Evolutionary conservation across 2,888 invertebrate genomes (phyloP).

Genomic region (Xanthia togata): DNA sequence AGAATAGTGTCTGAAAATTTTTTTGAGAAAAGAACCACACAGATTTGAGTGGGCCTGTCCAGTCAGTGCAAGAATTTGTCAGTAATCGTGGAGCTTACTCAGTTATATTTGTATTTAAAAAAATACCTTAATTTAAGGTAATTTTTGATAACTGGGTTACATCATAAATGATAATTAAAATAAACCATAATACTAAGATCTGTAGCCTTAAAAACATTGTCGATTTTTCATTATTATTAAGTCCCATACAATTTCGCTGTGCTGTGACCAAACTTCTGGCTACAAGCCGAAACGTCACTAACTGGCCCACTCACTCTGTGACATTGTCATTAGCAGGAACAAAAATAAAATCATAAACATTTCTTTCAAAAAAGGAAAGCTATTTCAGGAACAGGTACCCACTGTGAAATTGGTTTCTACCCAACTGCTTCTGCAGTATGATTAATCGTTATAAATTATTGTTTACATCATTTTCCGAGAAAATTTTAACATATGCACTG

Average conservation of each 20-base stretch:
- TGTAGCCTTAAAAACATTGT: conserved; percentile 5
- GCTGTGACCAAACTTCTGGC: conserved; percentile 49
- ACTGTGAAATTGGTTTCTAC: background rate
- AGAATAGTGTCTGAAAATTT: too few relatives aligned
- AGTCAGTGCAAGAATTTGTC: too few relatives aligned
- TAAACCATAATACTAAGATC: background rate
- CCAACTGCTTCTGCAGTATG: background rate
- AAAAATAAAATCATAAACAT: conserved; percentile 28
- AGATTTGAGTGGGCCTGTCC: too few relatives aligned
- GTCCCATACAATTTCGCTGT: conserved; percentile 16
- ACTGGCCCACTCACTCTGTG: conserved; percentile 39
- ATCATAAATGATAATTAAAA: conserved; percentile 5
- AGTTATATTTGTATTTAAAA: background rate
- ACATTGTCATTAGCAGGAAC: conserved; percentile 41
- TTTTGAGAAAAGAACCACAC: too few relatives aligned
- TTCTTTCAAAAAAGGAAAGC: conserved; percentile 11
- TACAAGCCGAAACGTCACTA: conserved; percentile 50
- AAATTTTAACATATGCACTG: background rate
- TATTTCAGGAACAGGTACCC: background rate
- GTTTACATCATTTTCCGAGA: background rate
- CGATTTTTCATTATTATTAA: conserved; percentile 34
- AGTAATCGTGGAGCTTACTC: too few relatives aligned
- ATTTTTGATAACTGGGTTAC: conserved; percentile 1
- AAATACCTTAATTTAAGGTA: background rate
- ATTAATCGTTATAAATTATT: conserved; percentile 7